phyloP scores from a whole-genome alignment of 2,113 vertebrate species.

The Cephalopholis sonnerati region DNA sequence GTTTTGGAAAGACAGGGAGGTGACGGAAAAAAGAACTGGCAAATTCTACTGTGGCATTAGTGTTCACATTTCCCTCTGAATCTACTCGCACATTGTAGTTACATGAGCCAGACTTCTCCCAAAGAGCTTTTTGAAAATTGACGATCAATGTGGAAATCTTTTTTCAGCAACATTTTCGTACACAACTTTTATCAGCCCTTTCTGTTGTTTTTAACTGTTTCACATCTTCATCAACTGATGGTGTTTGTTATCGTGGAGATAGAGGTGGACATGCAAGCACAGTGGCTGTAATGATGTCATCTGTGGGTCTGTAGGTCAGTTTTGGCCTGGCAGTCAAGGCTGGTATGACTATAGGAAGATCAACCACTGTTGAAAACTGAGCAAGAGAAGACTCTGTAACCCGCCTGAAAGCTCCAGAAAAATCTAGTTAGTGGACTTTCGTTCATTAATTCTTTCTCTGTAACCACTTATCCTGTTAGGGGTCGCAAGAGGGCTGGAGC shows the following conservation, averaged over 20 bases:
- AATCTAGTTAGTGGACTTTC: background rate
- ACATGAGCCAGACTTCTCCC: slow-evolving; percentile 15
- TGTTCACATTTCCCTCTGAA: slow-evolving; percentile 47
- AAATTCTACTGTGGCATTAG: slow-evolving; percentile 59
- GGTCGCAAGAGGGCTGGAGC: no score
- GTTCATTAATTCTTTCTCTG: background rate
- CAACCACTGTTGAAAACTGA: no score
- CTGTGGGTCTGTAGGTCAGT: background rate
- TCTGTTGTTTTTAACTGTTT: background rate
- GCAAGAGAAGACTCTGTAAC: background rate
- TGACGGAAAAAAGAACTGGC: slow-evolving; percentile 68
- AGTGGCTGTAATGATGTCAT: background rate
- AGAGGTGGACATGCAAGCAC: background rate
- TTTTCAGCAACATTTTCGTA: slow-evolving; percentile 13
- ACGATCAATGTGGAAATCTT: slow-evolving; percentile 4
- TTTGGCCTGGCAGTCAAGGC: no score
- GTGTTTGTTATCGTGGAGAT: background rate
- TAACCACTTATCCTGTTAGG: no score
- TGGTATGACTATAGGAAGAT: no score
- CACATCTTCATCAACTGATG: background rate
- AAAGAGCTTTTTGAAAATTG: slow-evolving; percentile 19
- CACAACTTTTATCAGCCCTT: background rate
- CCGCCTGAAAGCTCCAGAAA: background rate
- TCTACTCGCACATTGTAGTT: slow-evolving; percentile 30
- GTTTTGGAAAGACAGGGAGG: slow-evolving; percentile 66